phyloP scores from a whole-genome alignment of 1,140 invertebrate genomes.

The Panonychus citri region DNA sequence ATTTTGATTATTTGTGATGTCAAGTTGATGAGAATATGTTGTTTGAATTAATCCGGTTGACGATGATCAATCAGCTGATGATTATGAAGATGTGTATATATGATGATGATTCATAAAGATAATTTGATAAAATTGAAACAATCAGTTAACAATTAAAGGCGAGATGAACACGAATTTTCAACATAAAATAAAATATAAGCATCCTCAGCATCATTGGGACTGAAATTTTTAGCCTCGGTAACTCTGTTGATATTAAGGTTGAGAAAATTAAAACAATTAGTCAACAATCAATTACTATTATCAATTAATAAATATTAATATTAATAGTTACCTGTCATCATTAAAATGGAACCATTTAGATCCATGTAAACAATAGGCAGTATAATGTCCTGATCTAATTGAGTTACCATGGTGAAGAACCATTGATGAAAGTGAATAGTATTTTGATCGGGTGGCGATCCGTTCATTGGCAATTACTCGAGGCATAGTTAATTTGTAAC shows the following conservation, averaged over 20 bases:
- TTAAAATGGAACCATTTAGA: slow-evolving; percentile 11
- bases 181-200: slow-evolving; percentile 4
- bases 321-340: slow-evolving; percentile 3
- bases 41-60: no score
- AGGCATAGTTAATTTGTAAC: slow-evolving; percentile 9
- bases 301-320: no score
- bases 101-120: no score
- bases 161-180: neutral
- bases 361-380: slow-evolving; percentile 5
- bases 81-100: no score
- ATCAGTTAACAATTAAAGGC: no score
- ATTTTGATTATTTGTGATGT: no score
- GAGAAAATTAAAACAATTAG: neutral
- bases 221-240: neutral
- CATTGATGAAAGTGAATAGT: slow-evolving; percentile 1
- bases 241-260: neutral
- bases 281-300: neutral
- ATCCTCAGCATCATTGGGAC: neutral
- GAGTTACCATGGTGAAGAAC: slow-evolving; percentile 10
- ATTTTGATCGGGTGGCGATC: neutral
- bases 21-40: no score
- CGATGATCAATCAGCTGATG: no score
- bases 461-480: slow-evolving; percentile 7
- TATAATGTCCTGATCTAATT: slow-evolving; percentile 11
- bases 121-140: no score